Evolutionary conservation across 2,113 vertebrate species (phyloP), one percentile per base, ranked within the genome.

Genomic region (Pedetes capensis): DNA sequence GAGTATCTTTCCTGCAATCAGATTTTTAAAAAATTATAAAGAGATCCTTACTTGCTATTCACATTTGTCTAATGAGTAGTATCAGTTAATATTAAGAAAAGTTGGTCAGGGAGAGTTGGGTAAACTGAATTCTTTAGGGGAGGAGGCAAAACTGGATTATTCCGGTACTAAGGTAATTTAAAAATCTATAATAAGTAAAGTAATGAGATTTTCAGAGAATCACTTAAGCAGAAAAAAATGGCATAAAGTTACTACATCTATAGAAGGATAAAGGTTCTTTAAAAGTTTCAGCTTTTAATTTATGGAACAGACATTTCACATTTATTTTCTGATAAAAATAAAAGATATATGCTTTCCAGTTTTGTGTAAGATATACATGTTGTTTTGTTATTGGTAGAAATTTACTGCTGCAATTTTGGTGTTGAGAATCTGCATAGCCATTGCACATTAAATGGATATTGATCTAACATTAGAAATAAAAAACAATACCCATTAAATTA

Each of bases 381-480:
- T 87, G 9, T 94, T 91, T 91, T 76, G 51, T 49, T 96, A 89
- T 64, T 90, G 94, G 59, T 88, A 81, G 87, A 80, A 92, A 95
- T 95, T 84, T 94, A 96, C 95, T 93, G 66, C 93, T 83, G 34
- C 92, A 61, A 20, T 95, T 94, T 96, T 95, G 64, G 83, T 55
- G 76, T 79, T 95, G 47, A 63, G 71, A 95, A 96, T 97, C 96
- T 98, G 87, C 89, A 96, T 97, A 98, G 91, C 66, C 68, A 79
- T 32, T 94, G 39, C 91, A 96, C 87, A 96, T 97, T 96, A 96
- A 97, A 95, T 91, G 97, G 81, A 97, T 98, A 97, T 95, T 96
- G 94, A 98, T 97, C 94, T 97, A 87, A 97, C 97, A 97, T 96
- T 97, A 98, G 97, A 97, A 97, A 98, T 97, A 97, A 96, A 97